Evolutionary conservation across 1,140 invertebrate genomes (phyloP), one percentile per base, ranked within the genome.

Genomic region (Leptinotarsa texana): DNA sequence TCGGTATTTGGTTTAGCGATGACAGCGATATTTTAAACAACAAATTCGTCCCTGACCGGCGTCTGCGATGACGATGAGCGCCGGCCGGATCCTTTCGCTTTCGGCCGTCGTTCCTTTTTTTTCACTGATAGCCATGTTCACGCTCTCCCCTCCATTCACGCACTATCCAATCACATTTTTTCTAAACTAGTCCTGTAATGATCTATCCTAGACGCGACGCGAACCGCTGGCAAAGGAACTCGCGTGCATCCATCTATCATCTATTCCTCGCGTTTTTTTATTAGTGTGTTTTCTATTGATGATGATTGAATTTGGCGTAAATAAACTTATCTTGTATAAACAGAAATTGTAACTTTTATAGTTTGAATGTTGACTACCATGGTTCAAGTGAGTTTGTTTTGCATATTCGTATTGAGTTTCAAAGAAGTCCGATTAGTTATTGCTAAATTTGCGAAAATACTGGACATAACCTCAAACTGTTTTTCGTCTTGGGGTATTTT

Each of bases 81-180:
- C 71, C 77, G 77, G 71, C 71, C 63, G 42, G 66, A 73, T 76
- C 73, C 75, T 78, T 78, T 77, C 74, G 68, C 78, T 77, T 76
- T 77, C 78, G 63, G 76, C 69, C 74, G 75, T 78, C 76, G 73
- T 57, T 78, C 63, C 73, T 73, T 57, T 78, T 76, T 78, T 78
- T 77, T 66, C 68, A 24, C 72, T 73, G 77, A 75, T 77, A 75
- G 77, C 78, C 78, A 81, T 81, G 77, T 79, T 81, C 73, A 66
- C 69, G 74, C 72, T 72, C 76, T 71, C 75, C 62, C 75, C 72
- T 61, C 75, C 74, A 49, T 51, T 62, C 65, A 18, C 71, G 48
- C 72, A 76, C 73, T 79, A 77, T 75, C 79, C 80, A 81, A 81
- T 83, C 67, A 47, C 63, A 69, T 48, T 69, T 69, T 69, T 69